Conservation (phyloP, 2,888 invertebrate species). For the Thalpophila matura region DNA sequence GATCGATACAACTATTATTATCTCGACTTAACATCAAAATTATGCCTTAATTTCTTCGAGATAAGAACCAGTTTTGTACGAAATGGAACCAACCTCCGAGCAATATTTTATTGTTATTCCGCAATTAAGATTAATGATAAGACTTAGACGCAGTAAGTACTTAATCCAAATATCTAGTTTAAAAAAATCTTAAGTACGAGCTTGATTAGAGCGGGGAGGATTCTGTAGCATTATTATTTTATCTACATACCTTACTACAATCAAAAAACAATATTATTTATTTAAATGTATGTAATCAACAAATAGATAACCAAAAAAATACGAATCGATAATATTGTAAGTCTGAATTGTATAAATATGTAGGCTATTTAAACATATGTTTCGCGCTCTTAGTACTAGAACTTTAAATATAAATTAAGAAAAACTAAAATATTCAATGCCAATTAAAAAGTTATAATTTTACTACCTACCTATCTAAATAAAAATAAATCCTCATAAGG, state of each 20-base stretch:
- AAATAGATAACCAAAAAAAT: background rate
- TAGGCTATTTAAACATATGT: no score
- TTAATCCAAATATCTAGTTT: conserved; percentile 89
- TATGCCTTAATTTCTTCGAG: conserved; percentile 72
- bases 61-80: conserved; percentile 75
- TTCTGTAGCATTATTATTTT: conserved; percentile 54
- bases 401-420: no score
- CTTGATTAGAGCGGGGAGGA: conserved; percentile 54
- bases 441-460: no score
- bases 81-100: conserved; percentile 72
- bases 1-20: conserved; percentile 85
- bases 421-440: no score
- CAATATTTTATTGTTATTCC: conserved; percentile 90
- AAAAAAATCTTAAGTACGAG: conserved; percentile 68
- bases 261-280: background rate
- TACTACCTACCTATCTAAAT: no score
- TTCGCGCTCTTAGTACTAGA: no score
- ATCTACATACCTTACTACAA: background rate
- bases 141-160: conserved; percentile 88
- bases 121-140: conserved; percentile 91
- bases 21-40: conserved; percentile 67
- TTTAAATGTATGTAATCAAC: no score
- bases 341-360: no score
- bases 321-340: no score
- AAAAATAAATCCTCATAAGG: no score